Evolutionary conservation across 2,888 invertebrate species (phyloP).

Genomic region (Scaptomyza parva): DNA sequence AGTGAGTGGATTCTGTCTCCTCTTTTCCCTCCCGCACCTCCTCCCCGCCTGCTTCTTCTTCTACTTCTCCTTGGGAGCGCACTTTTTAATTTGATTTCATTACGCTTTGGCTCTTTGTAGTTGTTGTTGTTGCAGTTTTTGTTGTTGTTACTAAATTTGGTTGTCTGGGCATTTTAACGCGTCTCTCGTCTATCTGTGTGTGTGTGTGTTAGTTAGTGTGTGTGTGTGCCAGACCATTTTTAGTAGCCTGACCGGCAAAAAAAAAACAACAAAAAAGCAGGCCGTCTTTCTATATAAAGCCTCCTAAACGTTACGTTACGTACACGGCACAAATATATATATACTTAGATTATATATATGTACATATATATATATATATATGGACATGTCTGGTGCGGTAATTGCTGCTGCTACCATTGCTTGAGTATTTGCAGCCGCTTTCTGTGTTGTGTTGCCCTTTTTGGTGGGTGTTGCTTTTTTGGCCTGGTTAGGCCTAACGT

Average conservation of each 20-base stretch:
- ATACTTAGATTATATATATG: constrained; percentile 18
- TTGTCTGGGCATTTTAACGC: constrained; percentile 76
- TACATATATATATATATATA: constrained; percentile 41
- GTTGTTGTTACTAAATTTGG: constrained; percentile 74
- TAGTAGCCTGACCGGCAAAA: constrained; percentile 66
- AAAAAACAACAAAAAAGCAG: constrained; percentile 23
- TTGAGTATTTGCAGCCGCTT: constrained; percentile 55
- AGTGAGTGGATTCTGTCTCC: constrained; percentile 38
- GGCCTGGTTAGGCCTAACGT: constrained; percentile 38
- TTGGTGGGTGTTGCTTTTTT: constrained; percentile 66
- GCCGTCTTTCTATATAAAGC: constrained; percentile 51
- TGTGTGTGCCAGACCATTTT: constrained; percentile 73
- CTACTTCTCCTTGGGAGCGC: constrained; percentile 28
- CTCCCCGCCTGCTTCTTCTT: constrained; percentile 9
- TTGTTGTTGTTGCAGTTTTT: constrained; percentile 51
- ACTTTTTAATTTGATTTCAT: constrained; percentile 77
- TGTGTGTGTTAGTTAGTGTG: constrained; percentile 34
- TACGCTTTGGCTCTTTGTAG: constrained; percentile 61
- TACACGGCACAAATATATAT: constrained; percentile 34
- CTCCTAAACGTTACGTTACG: constrained; percentile 30
- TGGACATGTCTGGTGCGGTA: constrained; percentile 66
- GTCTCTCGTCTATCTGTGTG: constrained; percentile 31
- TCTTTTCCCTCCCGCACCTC: constrained; percentile 13
- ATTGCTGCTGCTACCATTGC: constrained; percentile 60
- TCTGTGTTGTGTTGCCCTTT: constrained; percentile 61